phyloP scores from a whole-genome alignment of 1,140 invertebrate species.

The Scaptomyza hsui region DNA sequence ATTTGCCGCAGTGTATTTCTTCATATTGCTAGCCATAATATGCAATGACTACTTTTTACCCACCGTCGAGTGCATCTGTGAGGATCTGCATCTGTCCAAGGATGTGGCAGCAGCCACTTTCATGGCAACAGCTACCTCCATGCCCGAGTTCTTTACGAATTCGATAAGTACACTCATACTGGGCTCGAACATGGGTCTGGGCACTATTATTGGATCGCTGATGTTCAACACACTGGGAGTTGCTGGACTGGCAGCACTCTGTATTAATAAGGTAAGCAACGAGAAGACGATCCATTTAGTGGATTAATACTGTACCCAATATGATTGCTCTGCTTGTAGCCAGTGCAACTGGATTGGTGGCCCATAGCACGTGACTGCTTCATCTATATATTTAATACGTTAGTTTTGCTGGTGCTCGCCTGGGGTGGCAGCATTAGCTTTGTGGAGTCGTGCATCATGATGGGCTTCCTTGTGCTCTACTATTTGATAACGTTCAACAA shows the following conservation, averaged over 20 bases:
- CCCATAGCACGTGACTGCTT: constrained; percentile 93
- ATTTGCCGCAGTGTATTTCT: constrained; percentile 91
- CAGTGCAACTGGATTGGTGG: constrained; percentile 92
- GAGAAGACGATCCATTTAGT: no score
- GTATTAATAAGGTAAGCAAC: constrained; percentile 87
- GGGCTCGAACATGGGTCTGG: constrained; percentile 90
- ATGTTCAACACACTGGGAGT: constrained; percentile 95
- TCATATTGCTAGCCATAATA: constrained; percentile 90
- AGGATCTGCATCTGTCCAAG: constrained; percentile 88
- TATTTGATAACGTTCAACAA: constrained; percentile 87
- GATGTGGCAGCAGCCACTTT: constrained; percentile 96
- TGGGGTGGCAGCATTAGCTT: constrained; percentile 92
- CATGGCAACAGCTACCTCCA: constrained; percentile 95
- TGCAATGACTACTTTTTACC: constrained; percentile 95
- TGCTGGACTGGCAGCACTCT: constrained; percentile 91
- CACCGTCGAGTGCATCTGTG: constrained; percentile 91
- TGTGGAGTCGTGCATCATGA: constrained; percentile 89
- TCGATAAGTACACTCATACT: constrained; percentile 92
- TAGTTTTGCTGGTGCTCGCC: constrained; percentile 90
- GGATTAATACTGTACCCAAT: background rate
- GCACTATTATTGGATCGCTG: constrained; percentile 94
- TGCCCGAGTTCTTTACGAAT: constrained; percentile 95
- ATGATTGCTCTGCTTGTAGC: constrained; percentile 85
- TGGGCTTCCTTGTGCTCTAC: constrained; percentile 89
- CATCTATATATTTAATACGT: constrained; percentile 92